Evolutionary conservation across 2,888 invertebrate species (phyloP).

Genomic region (Andrena fulva): DNA sequence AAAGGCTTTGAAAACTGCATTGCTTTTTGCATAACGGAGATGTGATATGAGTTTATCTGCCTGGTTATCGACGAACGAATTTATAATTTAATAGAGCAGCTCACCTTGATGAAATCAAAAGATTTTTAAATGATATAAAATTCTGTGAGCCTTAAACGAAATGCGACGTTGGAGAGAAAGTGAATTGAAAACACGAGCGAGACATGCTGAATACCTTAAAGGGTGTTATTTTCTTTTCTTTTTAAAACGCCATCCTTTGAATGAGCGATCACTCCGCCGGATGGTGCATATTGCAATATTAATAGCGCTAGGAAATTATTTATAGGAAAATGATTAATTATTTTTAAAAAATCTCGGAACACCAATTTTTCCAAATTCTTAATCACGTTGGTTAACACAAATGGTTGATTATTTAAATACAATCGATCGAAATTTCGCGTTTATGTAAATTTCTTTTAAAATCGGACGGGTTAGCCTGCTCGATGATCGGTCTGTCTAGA

Average conservation of each 20-base stretch:
- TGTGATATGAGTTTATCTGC: constrained; percentile 47
- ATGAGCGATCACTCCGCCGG: constrained; percentile 40
- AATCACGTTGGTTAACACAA: constrained; percentile 15
- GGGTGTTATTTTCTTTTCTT: constrained; percentile 67
- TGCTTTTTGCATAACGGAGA: constrained; percentile 43
- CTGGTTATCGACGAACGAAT: constrained; percentile 33
- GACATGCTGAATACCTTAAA: constrained; percentile 59
- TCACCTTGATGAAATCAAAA: constrained; percentile 70
- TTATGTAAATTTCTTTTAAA: constrained; percentile 43
- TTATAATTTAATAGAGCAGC: constrained; percentile 52
- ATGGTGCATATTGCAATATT: constrained; percentile 74
- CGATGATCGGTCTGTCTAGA: constrained; percentile 63
- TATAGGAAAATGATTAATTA: constrained; percentile 69
- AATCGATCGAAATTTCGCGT: constrained; percentile 34
- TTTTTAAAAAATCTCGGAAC: constrained; percentile 53
- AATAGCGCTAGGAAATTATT: constrained; percentile 74
- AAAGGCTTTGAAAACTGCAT: constrained; percentile 40
- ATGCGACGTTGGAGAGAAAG: constrained; percentile 42
- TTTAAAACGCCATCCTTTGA: constrained; percentile 50
- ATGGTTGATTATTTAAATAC: constrained; percentile 36
- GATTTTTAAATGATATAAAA: constrained; percentile 50
- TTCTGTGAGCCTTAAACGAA: constrained; percentile 61
- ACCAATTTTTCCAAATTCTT: constrained; percentile 41
- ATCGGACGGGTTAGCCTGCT: constrained; percentile 62
- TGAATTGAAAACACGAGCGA: constrained; percentile 51